Evolutionary conservation across 2,113 vertebrate genomes (phyloP).

Genomic region (Dunckerocampus dactyliophorus): DNA sequence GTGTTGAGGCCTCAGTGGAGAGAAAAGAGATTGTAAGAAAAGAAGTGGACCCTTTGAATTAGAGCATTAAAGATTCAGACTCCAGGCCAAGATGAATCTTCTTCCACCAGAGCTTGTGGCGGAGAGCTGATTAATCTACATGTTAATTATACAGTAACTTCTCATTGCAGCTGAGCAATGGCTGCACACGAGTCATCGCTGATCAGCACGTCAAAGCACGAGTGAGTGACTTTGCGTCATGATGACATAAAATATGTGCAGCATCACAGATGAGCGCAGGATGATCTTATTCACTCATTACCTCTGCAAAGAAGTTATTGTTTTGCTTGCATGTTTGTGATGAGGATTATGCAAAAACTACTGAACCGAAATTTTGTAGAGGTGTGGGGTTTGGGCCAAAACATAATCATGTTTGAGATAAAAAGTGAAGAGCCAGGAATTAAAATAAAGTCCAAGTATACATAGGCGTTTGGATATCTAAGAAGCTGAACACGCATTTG

Average conservation of each 20-base stretch:
- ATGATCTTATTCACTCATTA: slow-evolving; percentile 6
- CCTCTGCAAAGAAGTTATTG: neutral
- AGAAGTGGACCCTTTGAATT: slow-evolving; percentile 43
- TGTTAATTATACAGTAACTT: slow-evolving; percentile 50
- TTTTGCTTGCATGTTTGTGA: neutral
- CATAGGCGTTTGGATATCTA: neutral
- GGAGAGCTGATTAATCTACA: slow-evolving; percentile 45
- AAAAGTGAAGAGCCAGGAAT: neutral
- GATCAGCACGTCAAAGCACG: slow-evolving; percentile 1
- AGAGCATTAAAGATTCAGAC: slow-evolving; percentile 49
- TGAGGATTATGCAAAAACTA: neutral
- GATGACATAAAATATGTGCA: slow-evolving; percentile 1
- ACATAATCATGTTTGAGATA: neutral
- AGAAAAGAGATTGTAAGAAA: slow-evolving; percentile 55
- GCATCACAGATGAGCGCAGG: neutral
- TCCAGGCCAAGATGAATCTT: slow-evolving; percentile 39
- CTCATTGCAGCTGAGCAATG: slow-evolving; percentile 8
- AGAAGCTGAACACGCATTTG: neutral
- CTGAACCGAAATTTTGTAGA: neutral
- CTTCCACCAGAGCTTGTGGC: slow-evolving; percentile 30
- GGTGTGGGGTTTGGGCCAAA: neutral
- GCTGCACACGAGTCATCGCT: neutral
- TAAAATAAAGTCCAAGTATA: neutral
- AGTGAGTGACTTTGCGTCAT: slow-evolving; percentile 6
- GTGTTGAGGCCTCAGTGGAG: slow-evolving; percentile 36